Conservation (phyloP, 2,797 vertebrate species). For the Sylvilagus floridanus region DNA sequence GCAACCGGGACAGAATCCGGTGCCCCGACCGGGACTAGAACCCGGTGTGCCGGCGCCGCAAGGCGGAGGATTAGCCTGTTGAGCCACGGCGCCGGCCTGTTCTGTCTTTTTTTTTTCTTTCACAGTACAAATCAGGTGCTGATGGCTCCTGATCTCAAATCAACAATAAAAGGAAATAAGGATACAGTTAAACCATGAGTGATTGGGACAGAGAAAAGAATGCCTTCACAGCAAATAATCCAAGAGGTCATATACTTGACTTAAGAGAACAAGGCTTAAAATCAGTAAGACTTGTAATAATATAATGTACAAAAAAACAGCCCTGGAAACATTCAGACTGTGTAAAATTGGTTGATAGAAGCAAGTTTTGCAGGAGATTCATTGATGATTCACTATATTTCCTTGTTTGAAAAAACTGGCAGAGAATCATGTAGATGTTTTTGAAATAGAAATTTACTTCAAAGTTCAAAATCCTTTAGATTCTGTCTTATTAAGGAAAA, state of each 20-base stretch:
- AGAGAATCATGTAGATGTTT: neutral
- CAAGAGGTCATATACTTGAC: neutral
- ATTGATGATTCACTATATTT: neutral
- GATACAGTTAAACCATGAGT: neutral
- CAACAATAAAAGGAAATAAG: neutral
- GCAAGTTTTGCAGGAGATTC: neutral
- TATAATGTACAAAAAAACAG: neutral
- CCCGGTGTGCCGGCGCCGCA: too few species aligned
- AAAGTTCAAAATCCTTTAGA: neutral
- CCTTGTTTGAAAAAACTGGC: neutral
- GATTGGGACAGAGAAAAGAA: neutral
- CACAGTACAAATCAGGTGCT: neutral
- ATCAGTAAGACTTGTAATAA: neutral
- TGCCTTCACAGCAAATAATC: neutral
- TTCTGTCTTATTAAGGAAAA: conserved; percentile 10
- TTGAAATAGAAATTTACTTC: neutral
- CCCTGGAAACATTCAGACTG: neutral
- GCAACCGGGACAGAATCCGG: too few species aligned
- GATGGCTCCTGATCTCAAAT: neutral
- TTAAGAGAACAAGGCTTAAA: neutral
- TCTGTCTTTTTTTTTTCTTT: neutral
- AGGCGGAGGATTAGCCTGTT: too few species aligned
- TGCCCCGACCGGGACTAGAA: too few species aligned
- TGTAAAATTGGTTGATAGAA: neutral
- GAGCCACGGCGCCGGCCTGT: too few species aligned